Base-by-base conservation (phyloP, 2,888 invertebrate species). In the Lasioglossum pauxillum region DNA sequence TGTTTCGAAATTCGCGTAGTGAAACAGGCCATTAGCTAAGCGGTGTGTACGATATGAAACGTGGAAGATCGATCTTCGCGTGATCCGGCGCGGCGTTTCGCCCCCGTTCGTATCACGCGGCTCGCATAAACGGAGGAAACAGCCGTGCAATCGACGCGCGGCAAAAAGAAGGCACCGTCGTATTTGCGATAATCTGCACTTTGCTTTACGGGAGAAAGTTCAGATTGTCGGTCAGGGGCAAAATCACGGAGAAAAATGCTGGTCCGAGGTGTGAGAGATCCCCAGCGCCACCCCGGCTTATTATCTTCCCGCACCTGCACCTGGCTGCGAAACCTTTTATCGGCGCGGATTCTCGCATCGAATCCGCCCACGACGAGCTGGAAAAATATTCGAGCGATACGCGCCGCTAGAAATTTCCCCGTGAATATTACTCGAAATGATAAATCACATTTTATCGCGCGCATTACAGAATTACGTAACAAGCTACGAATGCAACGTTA, bases 151-250 rank as follows among this genome's bases (percentile, higher is more conserved):
- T 71, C 78, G 76, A 14, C 49, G 78, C 46, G 77, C 46, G n/a
- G 84, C 79, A 72, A 80, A 80, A 87, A 83, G 57, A 75, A 72
- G 64, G 81, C 78, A 71, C 78, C 76, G 71, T 69, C 35, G 73
- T 78, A 78, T 85, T 86, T 72, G 78, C 88, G 75, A 83, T 83
- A 88, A 84, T 72, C 75, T 67, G 77, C 83, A 82, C 79, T 85
- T 88, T 75, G 71, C 69, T 82, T 83, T 89, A 80, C 44, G 53
- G 78, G 84, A 86, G 90, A 89, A 89, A 90, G 90, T 88, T 69
- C 41, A 69, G 78, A 31, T 80, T 84, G 77, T 69, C 72, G 78
- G 75, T 64, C 60, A 75, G 78, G 75, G 57, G 86, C 67, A 67
- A n/a, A 87, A 67, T 82, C 64, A 79, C 57, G 87, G 82, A 87